These are phyloP conservation scores for Monochamus alternatus DNA, from an alignment of 2,888 invertebrate species.

Conservation along the genomic window DNA sequence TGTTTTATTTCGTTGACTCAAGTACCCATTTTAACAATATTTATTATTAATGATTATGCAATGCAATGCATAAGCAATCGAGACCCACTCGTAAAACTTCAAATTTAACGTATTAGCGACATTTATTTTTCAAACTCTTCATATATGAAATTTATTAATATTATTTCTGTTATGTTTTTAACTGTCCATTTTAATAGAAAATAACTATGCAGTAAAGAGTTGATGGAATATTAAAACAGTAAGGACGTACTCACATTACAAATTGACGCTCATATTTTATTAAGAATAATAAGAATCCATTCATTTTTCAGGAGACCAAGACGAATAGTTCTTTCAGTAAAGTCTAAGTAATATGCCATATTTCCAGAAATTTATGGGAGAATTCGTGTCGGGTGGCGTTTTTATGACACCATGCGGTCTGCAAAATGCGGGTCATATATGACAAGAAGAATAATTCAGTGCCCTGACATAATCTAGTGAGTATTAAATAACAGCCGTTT, in stretches of 20 bases:
- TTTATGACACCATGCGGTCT: background rate
- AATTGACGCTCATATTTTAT: constrained; percentile 3
- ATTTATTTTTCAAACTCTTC: too few relatives aligned
- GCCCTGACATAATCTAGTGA: background rate
- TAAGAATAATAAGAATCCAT: constrained; percentile 2
- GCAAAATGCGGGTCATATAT: background rate
- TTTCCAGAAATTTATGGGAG: constrained; percentile 4
- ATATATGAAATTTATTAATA: too few relatives aligned
- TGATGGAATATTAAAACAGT: background rate
- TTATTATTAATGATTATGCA: too few relatives aligned
- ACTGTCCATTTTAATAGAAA: too few relatives aligned
- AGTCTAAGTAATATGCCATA: constrained; percentile 1
- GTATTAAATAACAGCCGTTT: background rate
- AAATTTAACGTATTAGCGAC: too few relatives aligned
- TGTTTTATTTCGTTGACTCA: too few relatives aligned
- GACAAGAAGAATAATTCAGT: background rate
- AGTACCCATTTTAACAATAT: too few relatives aligned
- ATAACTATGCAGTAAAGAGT: too few relatives aligned
- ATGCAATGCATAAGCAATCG: too few relatives aligned
- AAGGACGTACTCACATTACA: background rate
- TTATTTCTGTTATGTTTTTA: too few relatives aligned
- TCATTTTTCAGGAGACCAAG: constrained; percentile 7
- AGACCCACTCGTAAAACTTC: too few relatives aligned
- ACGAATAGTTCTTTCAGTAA: constrained; percentile 1
- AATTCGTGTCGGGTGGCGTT: constrained; percentile 4